Conservation (phyloP, 2,888 invertebrate species). For the Danaus chrysippus region DNA sequence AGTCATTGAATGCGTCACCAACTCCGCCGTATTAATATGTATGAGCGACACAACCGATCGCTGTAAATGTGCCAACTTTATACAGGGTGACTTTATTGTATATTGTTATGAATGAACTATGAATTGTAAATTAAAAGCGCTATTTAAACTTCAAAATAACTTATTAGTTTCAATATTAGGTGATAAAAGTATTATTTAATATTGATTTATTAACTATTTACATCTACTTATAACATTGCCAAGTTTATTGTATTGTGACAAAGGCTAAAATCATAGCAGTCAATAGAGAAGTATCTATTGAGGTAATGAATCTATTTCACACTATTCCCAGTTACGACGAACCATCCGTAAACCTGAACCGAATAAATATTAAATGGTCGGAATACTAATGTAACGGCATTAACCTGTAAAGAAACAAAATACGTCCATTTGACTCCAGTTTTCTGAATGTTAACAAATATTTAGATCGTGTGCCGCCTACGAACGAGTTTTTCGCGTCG, state of each 20-base stretch:
- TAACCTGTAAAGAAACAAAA: constrained; percentile 32
- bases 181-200: too few relatives aligned
- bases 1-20: constrained; percentile 51
- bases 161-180: neutral
- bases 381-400: constrained; percentile 30
- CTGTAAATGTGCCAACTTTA: constrained; percentile 38
- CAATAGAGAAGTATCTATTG: neutral
- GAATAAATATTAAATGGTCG: constrained; percentile 28
- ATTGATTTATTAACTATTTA: neutral
- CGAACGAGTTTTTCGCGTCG: constrained; percentile 24
- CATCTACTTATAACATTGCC: neutral
- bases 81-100: constrained; percentile 37
- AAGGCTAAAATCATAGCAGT: neutral
- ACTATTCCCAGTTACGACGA: constrained; percentile 1
- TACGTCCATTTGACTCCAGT: constrained; percentile 29
- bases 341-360: constrained; percentile 14
- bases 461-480: constrained; percentile 29
- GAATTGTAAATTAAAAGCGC: constrained; percentile 38
- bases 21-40: constrained; percentile 56
- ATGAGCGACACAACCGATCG: constrained; percentile 46
- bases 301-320: constrained; percentile 7
- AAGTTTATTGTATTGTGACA: neutral
- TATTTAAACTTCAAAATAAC: constrained; percentile 5
- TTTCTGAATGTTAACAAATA: constrained; percentile 31
- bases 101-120: constrained; percentile 41